A percentile compares a stretch with the other conserved stretches of the same genome.
Conservation (phyloP, 2,797 vertebrate genomes). For the Pyrrhura leucotis region DNA sequence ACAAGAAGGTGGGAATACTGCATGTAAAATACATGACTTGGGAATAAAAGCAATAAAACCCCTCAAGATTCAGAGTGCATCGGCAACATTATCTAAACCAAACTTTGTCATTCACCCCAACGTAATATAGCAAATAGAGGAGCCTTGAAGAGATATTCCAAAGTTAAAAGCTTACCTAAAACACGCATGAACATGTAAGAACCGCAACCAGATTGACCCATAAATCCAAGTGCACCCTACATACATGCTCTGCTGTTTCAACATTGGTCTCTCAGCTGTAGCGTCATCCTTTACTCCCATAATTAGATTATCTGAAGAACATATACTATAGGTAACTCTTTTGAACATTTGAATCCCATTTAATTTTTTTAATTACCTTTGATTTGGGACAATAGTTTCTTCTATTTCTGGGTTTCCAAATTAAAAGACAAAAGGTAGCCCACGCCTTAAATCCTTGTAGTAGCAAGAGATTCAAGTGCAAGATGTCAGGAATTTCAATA, state of each 20-base stretch:
- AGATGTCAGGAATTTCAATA: background rate
- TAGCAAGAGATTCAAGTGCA: background rate
- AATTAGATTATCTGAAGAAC: background rate
- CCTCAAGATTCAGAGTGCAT: background rate
- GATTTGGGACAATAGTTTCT: background rate
- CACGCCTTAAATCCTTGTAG: background rate
- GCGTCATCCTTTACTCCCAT: background rate
- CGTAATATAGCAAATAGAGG: background rate
- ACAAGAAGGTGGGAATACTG: background rate
- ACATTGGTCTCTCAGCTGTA: background rate
- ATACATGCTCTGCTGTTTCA: fast-evolving
- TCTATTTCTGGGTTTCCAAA: background rate
- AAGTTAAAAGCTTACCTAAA: background rate
- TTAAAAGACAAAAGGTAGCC: background rate
- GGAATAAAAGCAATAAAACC: background rate
- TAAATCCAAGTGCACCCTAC: background rate
- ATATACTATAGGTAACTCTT: background rate
- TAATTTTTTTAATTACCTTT: background rate
- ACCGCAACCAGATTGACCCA: background rate
- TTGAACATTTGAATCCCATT: background rate
- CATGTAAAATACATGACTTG: background rate
- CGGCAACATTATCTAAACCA: background rate
- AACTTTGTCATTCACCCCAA: background rate
- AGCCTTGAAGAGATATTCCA: background rate
- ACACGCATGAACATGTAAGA: background rate